Conservation (phyloP, 2,797 vertebrate species). For the Gymnoscopelus microlampas region DNA sequence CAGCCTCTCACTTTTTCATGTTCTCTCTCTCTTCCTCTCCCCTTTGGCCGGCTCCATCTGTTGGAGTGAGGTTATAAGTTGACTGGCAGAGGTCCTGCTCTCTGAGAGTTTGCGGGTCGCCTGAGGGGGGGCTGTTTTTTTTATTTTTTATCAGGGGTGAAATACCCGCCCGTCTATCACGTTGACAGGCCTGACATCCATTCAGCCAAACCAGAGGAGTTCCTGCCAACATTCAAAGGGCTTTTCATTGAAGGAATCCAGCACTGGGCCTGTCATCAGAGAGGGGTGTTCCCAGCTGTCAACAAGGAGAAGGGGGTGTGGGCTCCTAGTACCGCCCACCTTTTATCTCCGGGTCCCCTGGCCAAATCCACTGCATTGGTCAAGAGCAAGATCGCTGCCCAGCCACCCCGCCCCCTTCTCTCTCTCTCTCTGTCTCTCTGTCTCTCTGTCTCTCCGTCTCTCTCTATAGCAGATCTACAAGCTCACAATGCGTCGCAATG, state of each 20-base stretch:
- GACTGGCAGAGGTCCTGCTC: conserved; percentile 81
- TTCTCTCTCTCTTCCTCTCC: conserved; percentile 36
- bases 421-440: conserved; percentile 7
- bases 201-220: conserved; percentile 76
- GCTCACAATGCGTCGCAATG: no score
- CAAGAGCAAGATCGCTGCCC: conserved; percentile 29
- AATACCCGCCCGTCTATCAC: conserved; percentile 79
- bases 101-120: conserved; percentile 68
- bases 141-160: conserved; percentile 79
- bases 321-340: conserved; percentile 22
- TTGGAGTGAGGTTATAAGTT: conserved; percentile 68
- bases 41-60: conserved; percentile 68
- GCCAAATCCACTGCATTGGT: conserved; percentile 55
- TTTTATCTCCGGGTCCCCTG: conserved; percentile 6
- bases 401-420: conserved; percentile 11
- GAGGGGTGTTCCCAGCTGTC: conserved; percentile 71
- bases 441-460: conserved; percentile 17
- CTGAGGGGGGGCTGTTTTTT: conserved; percentile 35
- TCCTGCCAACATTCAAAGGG: conserved; percentile 78
- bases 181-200: conserved; percentile 78
- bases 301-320: conserved; percentile 30
- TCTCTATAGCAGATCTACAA: no score
- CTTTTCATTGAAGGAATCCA: conserved; percentile 81
- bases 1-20: conserved; percentile 49
- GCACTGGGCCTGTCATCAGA: conserved; percentile 69